phyloP scores from a whole-genome alignment of 2,113 vertebrate species.

The Oncorhynchus masou region DNA sequence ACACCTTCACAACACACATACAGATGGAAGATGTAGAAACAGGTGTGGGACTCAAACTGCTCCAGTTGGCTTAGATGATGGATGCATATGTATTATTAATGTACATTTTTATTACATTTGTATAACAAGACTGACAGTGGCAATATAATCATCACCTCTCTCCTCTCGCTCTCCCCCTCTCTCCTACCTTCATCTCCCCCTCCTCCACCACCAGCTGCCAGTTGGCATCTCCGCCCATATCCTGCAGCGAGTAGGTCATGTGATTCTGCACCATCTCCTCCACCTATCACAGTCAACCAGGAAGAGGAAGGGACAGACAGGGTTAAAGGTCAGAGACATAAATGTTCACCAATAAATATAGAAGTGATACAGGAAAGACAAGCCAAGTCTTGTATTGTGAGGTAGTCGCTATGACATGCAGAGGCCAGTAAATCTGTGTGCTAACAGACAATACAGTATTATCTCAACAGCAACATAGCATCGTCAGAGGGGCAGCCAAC shows the following conservation, averaged over 20 bases:
- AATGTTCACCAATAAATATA: not conserved
- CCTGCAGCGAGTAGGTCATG: conserved; percentile 95
- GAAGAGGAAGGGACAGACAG: not conserved
- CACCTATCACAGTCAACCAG: conserved; percentile 72
- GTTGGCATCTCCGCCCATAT: conserved; percentile 96
- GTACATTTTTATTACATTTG: too few species aligned
- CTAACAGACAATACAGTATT: too few species aligned
- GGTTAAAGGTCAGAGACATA: not conserved
- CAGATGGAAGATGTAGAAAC: too few species aligned
- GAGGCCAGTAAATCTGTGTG: too few species aligned
- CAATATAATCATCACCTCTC: not conserved
- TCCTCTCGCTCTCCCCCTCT: too few species aligned
- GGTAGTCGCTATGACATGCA: too few species aligned
- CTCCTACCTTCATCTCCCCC: conserved; percentile 94
- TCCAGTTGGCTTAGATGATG: too few species aligned
- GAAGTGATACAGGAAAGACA: not conserved
- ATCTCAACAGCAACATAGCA: too few species aligned
- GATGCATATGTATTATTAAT: too few species aligned
- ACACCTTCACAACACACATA: conserved; percentile 76
- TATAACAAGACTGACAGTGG: too few species aligned
- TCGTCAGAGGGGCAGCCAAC: not conserved
- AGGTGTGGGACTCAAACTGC: too few species aligned
- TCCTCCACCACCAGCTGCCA: conserved; percentile 98
- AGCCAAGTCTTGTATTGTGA: too few species aligned
- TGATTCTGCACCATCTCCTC: conserved; percentile 97